Evolutionary conservation across 2,888 invertebrate genomes (phyloP).

Genomic region (Erannis defoliaria): DNA sequence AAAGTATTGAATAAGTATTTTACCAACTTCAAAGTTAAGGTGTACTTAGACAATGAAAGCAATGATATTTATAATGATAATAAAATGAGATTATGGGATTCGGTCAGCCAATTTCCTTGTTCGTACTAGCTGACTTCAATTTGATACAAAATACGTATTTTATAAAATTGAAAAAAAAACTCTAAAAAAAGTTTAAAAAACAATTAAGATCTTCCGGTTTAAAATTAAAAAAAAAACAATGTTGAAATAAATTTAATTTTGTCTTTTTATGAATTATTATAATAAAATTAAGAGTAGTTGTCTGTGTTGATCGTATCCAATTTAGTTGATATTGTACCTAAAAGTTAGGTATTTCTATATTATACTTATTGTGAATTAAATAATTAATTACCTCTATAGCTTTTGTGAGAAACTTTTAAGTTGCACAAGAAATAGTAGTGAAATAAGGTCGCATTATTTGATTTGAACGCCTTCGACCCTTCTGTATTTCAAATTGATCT

Average conservation of each 20-base stretch:
- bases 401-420: slow-evolving; percentile 80
- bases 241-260: slow-evolving; percentile 77
- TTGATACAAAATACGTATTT: slow-evolving; percentile 85
- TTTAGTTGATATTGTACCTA: slow-evolving; percentile 84
- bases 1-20: slow-evolving; percentile 85
- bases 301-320: slow-evolving; percentile 83
- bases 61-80: slow-evolving; percentile 82
- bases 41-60: slow-evolving; percentile 80
- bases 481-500: slow-evolving; percentile 10
- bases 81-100: slow-evolving; percentile 67
- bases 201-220: slow-evolving; percentile 83
- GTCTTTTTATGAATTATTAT: slow-evolving; percentile 82
- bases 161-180: slow-evolving; percentile 72
- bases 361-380: slow-evolving; percentile 83
- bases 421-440: slow-evolving; percentile 85
- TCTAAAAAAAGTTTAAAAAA: slow-evolving; percentile 72
- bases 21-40: slow-evolving; percentile 80
- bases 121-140: slow-evolving; percentile 81
- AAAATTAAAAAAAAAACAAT: slow-evolving; percentile 68
- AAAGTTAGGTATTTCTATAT: slow-evolving; percentile 82
- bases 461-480: slow-evolving; percentile 58
- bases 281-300: slow-evolving; percentile 82
- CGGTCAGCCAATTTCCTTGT: slow-evolving; percentile 79
- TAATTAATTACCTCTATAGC: slow-evolving; percentile 82
- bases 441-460: slow-evolving; percentile 59